Conservation (phyloP, 2,888 invertebrate genomes). For the Campoplex nolae region DNA sequence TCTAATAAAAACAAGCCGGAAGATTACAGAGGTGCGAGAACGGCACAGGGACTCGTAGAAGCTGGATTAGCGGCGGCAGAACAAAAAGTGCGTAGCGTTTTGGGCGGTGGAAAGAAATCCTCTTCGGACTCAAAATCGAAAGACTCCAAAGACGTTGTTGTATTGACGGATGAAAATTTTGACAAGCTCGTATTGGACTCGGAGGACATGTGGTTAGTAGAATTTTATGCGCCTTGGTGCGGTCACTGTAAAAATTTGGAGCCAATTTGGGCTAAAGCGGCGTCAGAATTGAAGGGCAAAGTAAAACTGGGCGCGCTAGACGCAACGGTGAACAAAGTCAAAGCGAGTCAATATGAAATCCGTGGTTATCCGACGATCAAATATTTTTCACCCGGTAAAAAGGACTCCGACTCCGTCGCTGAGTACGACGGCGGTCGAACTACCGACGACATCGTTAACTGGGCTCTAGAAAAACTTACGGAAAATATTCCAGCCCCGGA, state of each 20-base stretch:
- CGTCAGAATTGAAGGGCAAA: slow-evolving; percentile 97
- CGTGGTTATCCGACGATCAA: slow-evolving; percentile 99
- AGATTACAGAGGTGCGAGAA: slow-evolving; percentile 94
- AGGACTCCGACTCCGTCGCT: slow-evolving; percentile 88
- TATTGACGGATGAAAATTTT: slow-evolving; percentile 98
- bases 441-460: slow-evolving; percentile 94
- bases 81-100: slow-evolving; percentile 89
- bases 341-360: slow-evolving; percentile 93
- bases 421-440: slow-evolving; percentile 98
- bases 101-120: slow-evolving; percentile 87
- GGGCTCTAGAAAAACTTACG: slow-evolving; percentile 94
- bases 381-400: slow-evolving; percentile 92
- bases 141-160: slow-evolving; percentile 90
- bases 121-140: slow-evolving; percentile 70
- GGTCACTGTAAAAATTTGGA: slow-evolving; percentile 98
- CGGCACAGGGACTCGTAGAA: slow-evolving; percentile 94
- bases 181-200: slow-evolving; percentile 95
- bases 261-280: slow-evolving; percentile 98
- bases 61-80: slow-evolving; percentile 92
- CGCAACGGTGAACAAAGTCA: slow-evolving; percentile 95
- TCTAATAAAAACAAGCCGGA: slow-evolving; percentile 92
- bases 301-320: slow-evolving; percentile 98
- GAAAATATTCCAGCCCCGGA: slow-evolving; percentile 97
- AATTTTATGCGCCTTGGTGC: slow-evolving; percentile 99
- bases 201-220: slow-evolving; percentile 98